Base-by-base conservation (phyloP, 1,140 invertebrate genomes). In the Hyles vespertilio region DNA sequence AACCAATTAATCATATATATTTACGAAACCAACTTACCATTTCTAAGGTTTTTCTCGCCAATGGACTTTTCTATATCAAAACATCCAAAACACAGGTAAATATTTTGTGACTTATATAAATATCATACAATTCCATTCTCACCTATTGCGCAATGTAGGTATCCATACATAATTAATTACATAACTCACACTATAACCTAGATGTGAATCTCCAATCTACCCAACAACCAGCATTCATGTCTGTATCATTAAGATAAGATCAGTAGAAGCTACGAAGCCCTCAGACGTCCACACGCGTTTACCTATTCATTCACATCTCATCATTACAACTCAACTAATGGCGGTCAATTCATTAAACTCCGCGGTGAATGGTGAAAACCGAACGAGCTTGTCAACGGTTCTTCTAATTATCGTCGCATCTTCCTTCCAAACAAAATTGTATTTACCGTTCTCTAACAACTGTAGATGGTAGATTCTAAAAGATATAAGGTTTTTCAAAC, bases 341-440 rank as follows among this genome's bases (percentile, higher is more conserved):
- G 43, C 43, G 52, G 43, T 44, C 54, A 34, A 56, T 56, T 56
- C 54, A 56, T 56, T 56, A 56, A 56, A 34, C 47, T 34, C 22
- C 11, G 11, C 54, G 32, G 54, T 57, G 56, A 57, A 57, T 57
- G 56, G 56, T 51, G 56, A 36, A 57, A 34, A 50, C 12, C 56
- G 56, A 50, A 40, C 54, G n/a, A 43, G 47, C 56, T 10, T 44
- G 56, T 50, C 56, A 50, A 50, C 56, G 47, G 47, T 50, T 43
- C 48, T 12, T 40, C 34, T 57, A 57, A 57, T 57, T 57, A 57
- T 43, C 47, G 56, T 50, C 47, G 36, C 56, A 51, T 57, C 56
- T 49, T 51, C 36, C 32, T n/a, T 34, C 32, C 10, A 55, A 22
- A 44, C 52, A 9, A 54, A 54, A n/a, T 54, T 54, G 43, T 9